Conservation (phyloP, 2,888 invertebrate genomes). For the Idaea biselata region DNA sequence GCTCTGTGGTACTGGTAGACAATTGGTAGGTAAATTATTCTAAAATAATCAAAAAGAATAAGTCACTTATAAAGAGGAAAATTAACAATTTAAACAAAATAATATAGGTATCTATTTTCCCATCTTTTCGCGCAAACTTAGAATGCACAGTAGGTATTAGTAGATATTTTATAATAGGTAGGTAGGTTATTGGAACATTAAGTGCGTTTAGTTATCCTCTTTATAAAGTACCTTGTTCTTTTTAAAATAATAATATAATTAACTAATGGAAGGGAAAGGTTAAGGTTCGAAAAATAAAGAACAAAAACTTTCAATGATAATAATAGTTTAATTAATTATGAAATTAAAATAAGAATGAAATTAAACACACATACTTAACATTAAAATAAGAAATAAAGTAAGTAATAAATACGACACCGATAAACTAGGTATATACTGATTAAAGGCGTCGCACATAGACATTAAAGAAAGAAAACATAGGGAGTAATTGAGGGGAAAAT, state of each 20-base stretch:
- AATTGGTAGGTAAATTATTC: conserved; percentile 54
- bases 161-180: too few species aligned
- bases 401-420: conserved; percentile 51
- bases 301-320: conserved; percentile 74
- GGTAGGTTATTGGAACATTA: too few species aligned
- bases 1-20: conserved; percentile 48
- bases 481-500: conserved; percentile 31
- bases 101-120: too few species aligned
- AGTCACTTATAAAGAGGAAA: too few species aligned
- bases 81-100: too few species aligned
- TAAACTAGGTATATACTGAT: conserved; percentile 45
- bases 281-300: conserved; percentile 60
- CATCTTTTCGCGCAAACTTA: too few species aligned
- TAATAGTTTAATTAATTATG: conserved; percentile 79
- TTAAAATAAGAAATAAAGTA: conserved; percentile 64
- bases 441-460: conserved; percentile 13
- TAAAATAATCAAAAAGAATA: conserved; percentile 41
- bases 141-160: too few species aligned
- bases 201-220: too few species aligned
- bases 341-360: conserved; percentile 79
- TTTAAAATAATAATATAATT: conserved; percentile 32
- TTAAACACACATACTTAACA: conserved; percentile 78
- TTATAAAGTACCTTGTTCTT: too few species aligned
- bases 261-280: conserved; percentile 37
- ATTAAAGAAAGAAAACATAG: conserved; percentile 20